Conservation (phyloP, 2,113 vertebrate species). For the Hippocampus comes region DNA sequence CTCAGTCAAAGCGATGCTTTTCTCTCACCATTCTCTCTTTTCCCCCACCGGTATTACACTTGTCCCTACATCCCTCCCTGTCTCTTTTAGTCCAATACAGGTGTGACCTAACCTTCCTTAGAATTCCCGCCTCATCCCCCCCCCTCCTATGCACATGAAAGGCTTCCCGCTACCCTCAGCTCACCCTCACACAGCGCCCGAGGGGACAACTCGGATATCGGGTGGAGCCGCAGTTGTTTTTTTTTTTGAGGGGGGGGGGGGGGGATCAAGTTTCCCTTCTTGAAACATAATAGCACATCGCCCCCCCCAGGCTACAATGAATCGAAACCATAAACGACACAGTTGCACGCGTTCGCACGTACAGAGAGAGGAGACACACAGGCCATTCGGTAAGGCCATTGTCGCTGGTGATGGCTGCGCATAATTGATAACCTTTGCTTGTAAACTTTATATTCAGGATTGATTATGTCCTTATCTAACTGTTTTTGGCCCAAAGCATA, state of each 20-base stretch:
- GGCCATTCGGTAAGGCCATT: slow-evolving; percentile 11
- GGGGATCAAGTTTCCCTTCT: slow-evolving; percentile 56
- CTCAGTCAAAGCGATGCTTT: slow-evolving; percentile 49
- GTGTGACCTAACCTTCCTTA: slow-evolving; percentile 57
- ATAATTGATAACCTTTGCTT: neutral
- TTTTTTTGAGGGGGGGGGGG: neutral
- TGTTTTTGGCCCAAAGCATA: too few relatives aligned
- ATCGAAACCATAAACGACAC: slow-evolving; percentile 40
- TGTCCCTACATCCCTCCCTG: slow-evolving; percentile 55
- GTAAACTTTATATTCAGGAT: neutral
- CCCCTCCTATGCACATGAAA: slow-evolving; percentile 54
- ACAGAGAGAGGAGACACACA: slow-evolving; percentile 4
- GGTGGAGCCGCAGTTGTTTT: slow-evolving; percentile 53
- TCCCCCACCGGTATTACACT: slow-evolving; percentile 47
- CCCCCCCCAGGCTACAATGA: slow-evolving; percentile 31
- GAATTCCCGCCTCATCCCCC: slow-evolving; percentile 47
- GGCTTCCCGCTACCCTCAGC: slow-evolving; percentile 47
- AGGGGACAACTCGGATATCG: slow-evolving; percentile 59
- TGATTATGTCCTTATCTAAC: too few relatives aligned
- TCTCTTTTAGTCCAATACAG: slow-evolving; percentile 55
- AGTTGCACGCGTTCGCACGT: neutral
- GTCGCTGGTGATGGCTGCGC: neutral
- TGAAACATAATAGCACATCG: slow-evolving; percentile 51
- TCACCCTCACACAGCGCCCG: slow-evolving; percentile 52
- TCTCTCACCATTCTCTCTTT: slow-evolving; percentile 37